Evolutionary conservation across 2,797 vertebrate genomes (phyloP).

Genomic region (Ceryle rudis): DNA sequence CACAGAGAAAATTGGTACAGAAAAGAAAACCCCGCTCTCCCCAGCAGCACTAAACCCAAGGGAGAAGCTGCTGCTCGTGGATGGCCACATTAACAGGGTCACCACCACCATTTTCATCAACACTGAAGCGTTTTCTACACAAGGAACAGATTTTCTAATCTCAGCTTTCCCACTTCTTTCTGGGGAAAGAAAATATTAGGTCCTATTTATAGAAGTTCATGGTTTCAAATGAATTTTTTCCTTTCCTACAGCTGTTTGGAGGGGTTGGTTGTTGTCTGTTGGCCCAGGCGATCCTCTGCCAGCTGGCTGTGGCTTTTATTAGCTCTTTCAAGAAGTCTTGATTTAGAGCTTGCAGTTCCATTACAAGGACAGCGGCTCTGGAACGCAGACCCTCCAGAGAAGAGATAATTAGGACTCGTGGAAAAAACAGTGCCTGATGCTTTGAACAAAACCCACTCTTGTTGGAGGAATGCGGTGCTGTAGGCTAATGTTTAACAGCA

Average conservation of each 20-base stretch:
- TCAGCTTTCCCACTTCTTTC: not conserved
- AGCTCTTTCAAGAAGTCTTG: not conserved
- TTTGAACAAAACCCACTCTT: not conserved
- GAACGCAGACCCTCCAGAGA: not conserved
- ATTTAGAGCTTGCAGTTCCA: not conserved
- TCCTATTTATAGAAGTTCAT: not conserved
- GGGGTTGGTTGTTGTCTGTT: not conserved
- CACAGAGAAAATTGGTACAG: fast-evolving
- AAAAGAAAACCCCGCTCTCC: fast-evolving
- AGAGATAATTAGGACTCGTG: not conserved
- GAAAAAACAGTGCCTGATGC: not conserved
- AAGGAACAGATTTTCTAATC: not conserved
- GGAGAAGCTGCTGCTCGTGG: not conserved
- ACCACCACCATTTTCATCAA: fast-evolving
- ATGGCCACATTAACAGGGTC: not conserved
- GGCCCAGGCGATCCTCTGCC: not conserved
- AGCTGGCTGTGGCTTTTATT: not conserved
- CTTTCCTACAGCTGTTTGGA: not conserved
- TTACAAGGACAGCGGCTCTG: not conserved
- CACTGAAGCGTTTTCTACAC: not conserved
- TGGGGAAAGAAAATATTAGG: not conserved
- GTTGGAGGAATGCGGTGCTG: not conserved
- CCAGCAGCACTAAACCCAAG: not conserved
- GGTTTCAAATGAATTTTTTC: not conserved
- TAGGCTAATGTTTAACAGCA: not conserved